Evolutionary conservation across 2,888 invertebrate genomes (phyloP).

Genomic region (Lepeophtheirus nordmannii): DNA sequence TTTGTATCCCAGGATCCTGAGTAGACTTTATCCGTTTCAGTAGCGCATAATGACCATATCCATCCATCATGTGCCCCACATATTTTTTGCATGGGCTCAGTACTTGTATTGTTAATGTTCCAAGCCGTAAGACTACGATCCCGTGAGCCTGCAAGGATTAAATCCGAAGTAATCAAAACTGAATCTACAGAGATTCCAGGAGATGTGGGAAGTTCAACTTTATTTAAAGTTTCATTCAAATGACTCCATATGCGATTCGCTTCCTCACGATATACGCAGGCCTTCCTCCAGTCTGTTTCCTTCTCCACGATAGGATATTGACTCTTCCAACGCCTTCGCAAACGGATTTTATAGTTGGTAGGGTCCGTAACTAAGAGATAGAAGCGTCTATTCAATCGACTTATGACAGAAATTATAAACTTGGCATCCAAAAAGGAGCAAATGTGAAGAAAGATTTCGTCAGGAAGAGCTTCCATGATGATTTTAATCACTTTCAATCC

Average conservation of each 20-base stretch:
- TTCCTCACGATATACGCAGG: not conserved
- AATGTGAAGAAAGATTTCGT: conserved; percentile 18
- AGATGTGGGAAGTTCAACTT: not conserved
- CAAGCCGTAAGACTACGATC: conserved; percentile 2
- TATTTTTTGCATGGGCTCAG: conserved; percentile 2
- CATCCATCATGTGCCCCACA: conserved; percentile 13
- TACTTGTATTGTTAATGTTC: not conserved
- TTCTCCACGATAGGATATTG: not conserved
- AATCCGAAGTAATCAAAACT: not conserved
- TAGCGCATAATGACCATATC: conserved; percentile 12
- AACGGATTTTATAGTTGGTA: conserved; percentile 12
- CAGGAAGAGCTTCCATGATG: not conserved
- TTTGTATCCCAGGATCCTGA: conserved; percentile 16
- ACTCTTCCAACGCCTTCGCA: not conserved
- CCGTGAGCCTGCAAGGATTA: conserved; percentile 13
- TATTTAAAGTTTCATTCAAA: not conserved
- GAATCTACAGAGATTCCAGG: not conserved
- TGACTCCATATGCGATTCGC: not conserved
- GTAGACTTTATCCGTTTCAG: not conserved
- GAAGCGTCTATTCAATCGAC: conserved; percentile 10
- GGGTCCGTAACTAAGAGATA: conserved; percentile 1
- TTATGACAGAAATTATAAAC: conserved; percentile 7
- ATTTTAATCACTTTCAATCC: not conserved
- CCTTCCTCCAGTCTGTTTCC: conserved; percentile 2
- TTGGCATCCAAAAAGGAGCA: conserved; percentile 10